Conservation (phyloP, 2,113 vertebrate genomes). For the Mastomys coucha region DNA sequence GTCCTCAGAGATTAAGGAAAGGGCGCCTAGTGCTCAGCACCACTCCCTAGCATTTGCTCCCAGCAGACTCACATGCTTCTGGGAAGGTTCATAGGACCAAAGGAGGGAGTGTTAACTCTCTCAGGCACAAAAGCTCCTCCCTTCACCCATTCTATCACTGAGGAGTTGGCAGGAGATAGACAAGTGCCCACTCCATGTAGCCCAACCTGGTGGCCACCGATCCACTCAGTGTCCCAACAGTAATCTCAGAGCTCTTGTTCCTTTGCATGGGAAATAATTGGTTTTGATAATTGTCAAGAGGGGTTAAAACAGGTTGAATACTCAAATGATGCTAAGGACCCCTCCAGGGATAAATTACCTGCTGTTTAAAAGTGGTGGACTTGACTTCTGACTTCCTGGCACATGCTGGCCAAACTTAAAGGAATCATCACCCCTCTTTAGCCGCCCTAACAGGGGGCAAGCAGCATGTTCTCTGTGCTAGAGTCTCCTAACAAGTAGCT, state of each 20-base stretch:
- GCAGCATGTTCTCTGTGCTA: accelerated
- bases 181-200: accelerated
- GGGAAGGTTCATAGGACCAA: accelerated
- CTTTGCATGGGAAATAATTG: background rate
- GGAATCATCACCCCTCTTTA: too few species aligned
- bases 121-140: accelerated
- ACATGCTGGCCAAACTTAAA: background rate
- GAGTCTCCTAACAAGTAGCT: background rate
- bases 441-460: too few species aligned
- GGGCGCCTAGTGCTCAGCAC: background rate
- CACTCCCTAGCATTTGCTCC: background rate
- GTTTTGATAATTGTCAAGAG: accelerated
- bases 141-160: background rate
- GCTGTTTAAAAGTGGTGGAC: background rate
- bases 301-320: background rate
- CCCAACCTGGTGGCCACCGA: accelerated
- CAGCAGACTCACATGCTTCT: background rate
- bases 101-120: background rate
- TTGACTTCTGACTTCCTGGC: background rate
- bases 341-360: accelerated
- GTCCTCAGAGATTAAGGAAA: background rate
- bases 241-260: background rate
- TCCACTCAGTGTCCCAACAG: accelerated
- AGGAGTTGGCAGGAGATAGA: background rate
- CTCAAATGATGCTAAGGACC: accelerated